Conservation (phyloP, 2,113 vertebrate species). For the Bagarius yarrelli region DNA sequence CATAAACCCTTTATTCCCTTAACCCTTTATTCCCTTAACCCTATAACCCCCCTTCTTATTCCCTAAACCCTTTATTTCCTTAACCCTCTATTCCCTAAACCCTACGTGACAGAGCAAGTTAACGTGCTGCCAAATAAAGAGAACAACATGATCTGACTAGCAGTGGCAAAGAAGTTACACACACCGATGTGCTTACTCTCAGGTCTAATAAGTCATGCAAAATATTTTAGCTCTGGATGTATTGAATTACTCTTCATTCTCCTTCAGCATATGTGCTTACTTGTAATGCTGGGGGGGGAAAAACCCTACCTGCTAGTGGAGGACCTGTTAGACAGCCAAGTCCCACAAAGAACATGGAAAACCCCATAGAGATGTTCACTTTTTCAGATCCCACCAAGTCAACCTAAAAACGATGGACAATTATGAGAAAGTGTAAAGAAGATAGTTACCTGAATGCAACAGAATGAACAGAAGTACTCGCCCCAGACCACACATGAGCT, state of each 20-base stretch:
- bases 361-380: conserved; percentile 83
- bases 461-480: neutral
- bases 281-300: neutral
- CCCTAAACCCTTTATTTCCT: no score
- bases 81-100: no score
- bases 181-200: neutral
- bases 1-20: no score
- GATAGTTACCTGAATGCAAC: neutral
- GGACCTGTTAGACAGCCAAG: conserved; percentile 82
- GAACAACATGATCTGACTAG: conserved; percentile 18
- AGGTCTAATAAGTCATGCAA: conserved; percentile 9
- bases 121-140: conserved; percentile 32
- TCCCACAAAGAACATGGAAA: conserved; percentile 87
- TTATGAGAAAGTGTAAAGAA: neutral
- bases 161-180: conserved; percentile 13
- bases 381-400: conserved; percentile 79
- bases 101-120: neutral
- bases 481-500: neutral
- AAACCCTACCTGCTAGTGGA: conserved; percentile 84
- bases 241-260: neutral
- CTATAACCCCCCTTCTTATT: no score
- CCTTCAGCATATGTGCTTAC: neutral
- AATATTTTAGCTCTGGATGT: neutral
- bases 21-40: no score
- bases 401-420: conserved; percentile 70